Evolutionary conservation across 2,113 vertebrate species (phyloP).

Genomic region (Patagioenas fasciata): DNA sequence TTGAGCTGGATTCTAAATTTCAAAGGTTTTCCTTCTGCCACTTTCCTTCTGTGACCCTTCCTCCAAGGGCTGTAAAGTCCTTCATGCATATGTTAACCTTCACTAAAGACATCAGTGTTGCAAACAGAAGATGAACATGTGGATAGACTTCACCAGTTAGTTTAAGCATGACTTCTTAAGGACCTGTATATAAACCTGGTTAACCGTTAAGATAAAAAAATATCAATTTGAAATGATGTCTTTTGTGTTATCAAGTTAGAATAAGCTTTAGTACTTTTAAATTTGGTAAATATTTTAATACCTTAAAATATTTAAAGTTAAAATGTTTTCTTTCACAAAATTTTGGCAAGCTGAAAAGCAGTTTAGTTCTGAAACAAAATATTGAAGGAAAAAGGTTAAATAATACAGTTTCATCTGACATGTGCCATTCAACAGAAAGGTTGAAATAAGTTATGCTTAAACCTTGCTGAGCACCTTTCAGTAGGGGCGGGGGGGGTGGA

Average conservation of each 20-base stretch:
- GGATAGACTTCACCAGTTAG: not conserved
- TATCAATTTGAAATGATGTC: not conserved
- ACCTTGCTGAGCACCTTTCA: not conserved
- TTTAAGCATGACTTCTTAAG: not conserved
- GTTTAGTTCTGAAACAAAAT: not conserved
- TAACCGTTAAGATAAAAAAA: not conserved
- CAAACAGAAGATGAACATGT: not conserved
- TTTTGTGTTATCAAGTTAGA: not conserved
- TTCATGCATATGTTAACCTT: not conserved
- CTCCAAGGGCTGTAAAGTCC: not conserved
- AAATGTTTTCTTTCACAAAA: not conserved
- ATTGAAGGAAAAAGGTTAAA: not conserved
- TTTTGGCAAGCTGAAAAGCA: not conserved
- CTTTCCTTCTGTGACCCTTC: not conserved
- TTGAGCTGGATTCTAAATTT: not conserved
- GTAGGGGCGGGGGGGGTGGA: not conserved
- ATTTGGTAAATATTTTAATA: not conserved
- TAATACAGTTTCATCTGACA: not conserved
- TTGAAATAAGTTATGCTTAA: not conserved
- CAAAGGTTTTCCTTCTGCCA: not conserved
- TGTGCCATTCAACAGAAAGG: not conserved
- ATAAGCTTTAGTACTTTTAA: not conserved
- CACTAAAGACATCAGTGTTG: not conserved
- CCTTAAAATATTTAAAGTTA: not conserved
- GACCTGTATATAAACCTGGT: not conserved